phyloP scores from a whole-genome alignment of 2,113 vertebrate species.

The Cheirogaleus medius region DNA sequence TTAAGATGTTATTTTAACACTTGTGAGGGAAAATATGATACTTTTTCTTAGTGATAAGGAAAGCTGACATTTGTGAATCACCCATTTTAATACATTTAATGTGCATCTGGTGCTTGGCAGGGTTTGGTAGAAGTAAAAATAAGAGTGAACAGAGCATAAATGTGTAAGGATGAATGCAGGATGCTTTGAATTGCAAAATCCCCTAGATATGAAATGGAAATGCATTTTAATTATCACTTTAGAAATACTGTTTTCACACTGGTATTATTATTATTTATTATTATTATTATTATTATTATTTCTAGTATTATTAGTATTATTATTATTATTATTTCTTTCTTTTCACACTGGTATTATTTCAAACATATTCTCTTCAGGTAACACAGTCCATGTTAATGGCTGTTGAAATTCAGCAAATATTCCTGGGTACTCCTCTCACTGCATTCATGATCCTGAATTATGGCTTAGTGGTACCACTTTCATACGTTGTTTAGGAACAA shows the following conservation, averaged over 20 bases:
- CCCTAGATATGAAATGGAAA: conserved; percentile 82
- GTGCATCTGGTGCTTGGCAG: conserved; percentile 58
- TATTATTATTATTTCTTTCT: too few species aligned
- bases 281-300: too few species aligned
- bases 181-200: conserved; percentile 81
- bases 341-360: conserved; percentile 75
- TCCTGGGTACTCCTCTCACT: conserved; percentile 46
- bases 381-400: conserved; percentile 77
- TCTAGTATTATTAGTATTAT: too few species aligned
- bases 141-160: conserved; percentile 56
- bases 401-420: conserved; percentile 65
- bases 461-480: conserved; percentile 64
- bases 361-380: conserved; percentile 79
- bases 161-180: conserved; percentile 51
- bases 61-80: conserved; percentile 63
- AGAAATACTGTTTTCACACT: conserved; percentile 79
- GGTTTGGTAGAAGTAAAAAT: conserved; percentile 43
- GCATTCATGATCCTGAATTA: conserved; percentile 73
- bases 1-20: conserved; percentile 49
- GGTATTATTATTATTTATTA: too few species aligned
- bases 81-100: conserved; percentile 66
- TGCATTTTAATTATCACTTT: conserved; percentile 84
- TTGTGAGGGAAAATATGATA: conserved; percentile 30
- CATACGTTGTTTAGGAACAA: conserved; percentile 69
- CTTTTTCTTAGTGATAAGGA: conserved; percentile 31